Conservation (phyloP, 2,888 invertebrate genomes). For the Boloria euphrosyne region DNA sequence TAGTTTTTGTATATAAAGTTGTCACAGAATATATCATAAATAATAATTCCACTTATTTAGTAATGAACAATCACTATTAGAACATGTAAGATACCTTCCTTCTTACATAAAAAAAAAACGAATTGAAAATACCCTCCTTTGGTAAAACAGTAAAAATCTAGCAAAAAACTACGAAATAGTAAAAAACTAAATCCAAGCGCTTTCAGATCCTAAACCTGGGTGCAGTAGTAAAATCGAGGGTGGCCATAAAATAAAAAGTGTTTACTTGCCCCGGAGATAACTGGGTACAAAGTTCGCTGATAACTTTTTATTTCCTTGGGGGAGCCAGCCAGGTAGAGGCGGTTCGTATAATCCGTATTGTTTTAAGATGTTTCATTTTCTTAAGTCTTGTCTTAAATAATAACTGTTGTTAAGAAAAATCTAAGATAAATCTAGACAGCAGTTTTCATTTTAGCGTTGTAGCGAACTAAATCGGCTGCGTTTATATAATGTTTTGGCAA, state of each 20-base stretch:
- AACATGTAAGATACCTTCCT: no score
- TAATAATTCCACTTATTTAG: no score
- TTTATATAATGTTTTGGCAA: no score
- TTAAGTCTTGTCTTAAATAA: constrained; percentile 27
- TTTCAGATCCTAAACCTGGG: constrained; percentile 47
- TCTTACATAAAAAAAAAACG: no score
- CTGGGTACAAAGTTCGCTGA: constrained; percentile 74
- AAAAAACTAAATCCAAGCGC: constrained; percentile 47
- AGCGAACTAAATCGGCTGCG: not conserved
- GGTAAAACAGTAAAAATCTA: constrained; percentile 23
- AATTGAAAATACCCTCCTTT: no score
- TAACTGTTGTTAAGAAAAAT: constrained; percentile 17
- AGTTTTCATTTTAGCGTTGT: not conserved
- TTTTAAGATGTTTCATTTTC: constrained; percentile 36
- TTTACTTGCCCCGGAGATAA: constrained; percentile 77
- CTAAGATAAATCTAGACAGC: not conserved
- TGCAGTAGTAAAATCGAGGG: constrained; percentile 64
- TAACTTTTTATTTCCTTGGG: constrained; percentile 75
- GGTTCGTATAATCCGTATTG: constrained; percentile 36
- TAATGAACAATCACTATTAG: no score
- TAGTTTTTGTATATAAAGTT: no score
- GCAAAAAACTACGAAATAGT: constrained; percentile 40
- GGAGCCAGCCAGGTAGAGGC: constrained; percentile 36
- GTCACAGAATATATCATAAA: no score
- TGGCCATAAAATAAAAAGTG: constrained; percentile 78